Evolutionary conservation across 2,113 vertebrate species (phyloP), one percentile per base, ranked within the genome.

Genomic region (Charina bottae): DNA sequence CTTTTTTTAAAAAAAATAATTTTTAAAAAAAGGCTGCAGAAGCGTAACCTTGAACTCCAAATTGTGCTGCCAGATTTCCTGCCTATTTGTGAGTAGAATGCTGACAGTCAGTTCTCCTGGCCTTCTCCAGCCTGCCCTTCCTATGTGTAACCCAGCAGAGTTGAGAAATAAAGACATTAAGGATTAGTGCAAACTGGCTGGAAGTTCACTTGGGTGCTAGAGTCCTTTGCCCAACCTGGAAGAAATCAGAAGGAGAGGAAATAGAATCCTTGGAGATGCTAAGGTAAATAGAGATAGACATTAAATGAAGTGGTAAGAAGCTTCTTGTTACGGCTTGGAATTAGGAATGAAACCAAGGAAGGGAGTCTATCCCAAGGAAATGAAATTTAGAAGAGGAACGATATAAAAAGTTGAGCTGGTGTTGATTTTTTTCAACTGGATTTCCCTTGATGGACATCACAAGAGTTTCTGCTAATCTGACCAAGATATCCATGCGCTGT

Each of bases 391-490:
- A 78, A 78, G 15, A 78, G n/a, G 68, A 78, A 78, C 19, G 17
- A 78, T 42, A 58, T 19, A 56, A 15, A 56, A 15, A 17, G 49
- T 49, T 17, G 12, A 0, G 4, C 0, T 15, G 4, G 17, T 1
- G n/a, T 78, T 37, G 72, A 21, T 89, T 90, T 93, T 95, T 92
- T 92, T 59, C 87, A 24, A 68, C 58, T 64, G 89, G 68, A 87
- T 85, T 13, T 95, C 91, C 92, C 92, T 58, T 89, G 85, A 90
- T 55, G 92, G 84, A 56, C 64, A 90, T 89, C 53, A 72, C 85
- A 89, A 72, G 85, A 90, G 42, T 58, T 17, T 93, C 88, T 72
- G 89, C 84, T 93, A 91, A 95, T 91, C n/a, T 87, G 92, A 72
- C 89, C 90, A 93, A 93, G 72, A 78, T 33, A 78, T 78, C 72